Percentiles rank a stretch among this genome's conserved stretches.
These are phyloP conservation scores for Lobophora halterata DNA, from an alignment of 2,888 invertebrate genomes.

Conservation along the genomic window DNA sequence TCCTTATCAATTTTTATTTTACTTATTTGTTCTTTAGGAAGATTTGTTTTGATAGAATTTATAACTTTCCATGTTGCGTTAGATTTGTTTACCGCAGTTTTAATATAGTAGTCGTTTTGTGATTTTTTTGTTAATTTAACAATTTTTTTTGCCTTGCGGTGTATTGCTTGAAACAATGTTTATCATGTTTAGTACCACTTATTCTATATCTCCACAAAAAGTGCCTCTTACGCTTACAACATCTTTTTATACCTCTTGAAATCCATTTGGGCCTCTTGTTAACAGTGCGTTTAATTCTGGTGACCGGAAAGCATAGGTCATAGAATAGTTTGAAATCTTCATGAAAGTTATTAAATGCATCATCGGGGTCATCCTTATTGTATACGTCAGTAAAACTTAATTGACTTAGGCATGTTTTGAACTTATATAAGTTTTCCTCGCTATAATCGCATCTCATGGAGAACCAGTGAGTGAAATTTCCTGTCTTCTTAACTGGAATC, in stretches of 20 bases:
- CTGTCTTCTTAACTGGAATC: background rate
- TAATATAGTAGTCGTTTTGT: slow-evolving; percentile 6
- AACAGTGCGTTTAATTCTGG: background rate
- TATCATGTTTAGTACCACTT: background rate
- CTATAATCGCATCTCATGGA: background rate
- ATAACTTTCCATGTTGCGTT: slow-evolving; percentile 5
- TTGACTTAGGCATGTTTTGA: background rate
- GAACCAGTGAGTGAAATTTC: slow-evolving; percentile 1
- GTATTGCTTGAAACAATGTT: background rate
- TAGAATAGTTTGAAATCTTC: background rate
- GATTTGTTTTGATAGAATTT: slow-evolving; percentile 1
- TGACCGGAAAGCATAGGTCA: slow-evolving; percentile 1
- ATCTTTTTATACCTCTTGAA: slow-evolving; percentile 1
- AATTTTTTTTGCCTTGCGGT: background rate
- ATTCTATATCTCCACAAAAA: slow-evolving; percentile 3
- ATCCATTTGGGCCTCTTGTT: slow-evolving; percentile 3
- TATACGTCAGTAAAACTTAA: background rate
- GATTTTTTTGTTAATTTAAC: slow-evolving; percentile 4
- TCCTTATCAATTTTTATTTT: background rate
- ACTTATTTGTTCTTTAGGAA: slow-evolving; percentile 1
- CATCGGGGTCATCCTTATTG: background rate
- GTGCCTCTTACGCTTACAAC: slow-evolving; percentile 2
- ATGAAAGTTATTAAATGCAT: background rate
- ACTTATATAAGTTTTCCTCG: background rate
- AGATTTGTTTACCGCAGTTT: slow-evolving; percentile 5